Base-by-base conservation (phyloP, 2,797 vertebrate genomes). In the Microchirus variegatus region DNA sequence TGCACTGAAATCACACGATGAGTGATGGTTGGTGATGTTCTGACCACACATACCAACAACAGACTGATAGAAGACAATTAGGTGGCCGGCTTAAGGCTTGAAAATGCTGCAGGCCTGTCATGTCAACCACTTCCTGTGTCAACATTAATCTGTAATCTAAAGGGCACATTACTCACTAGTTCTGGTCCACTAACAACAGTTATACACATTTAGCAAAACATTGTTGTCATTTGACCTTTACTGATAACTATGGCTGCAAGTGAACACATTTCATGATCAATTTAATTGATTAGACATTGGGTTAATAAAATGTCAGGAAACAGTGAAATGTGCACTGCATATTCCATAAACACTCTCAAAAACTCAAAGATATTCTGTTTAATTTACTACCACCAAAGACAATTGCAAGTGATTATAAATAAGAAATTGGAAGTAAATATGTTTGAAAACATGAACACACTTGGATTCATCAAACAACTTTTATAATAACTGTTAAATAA, bases 71-170 rank as follows among this genome's bases (percentile, higher is more conserved):
- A 38, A 58, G 37, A 31, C 22, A 40, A 56, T 16, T 11, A 46
- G 22, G 2, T 10, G 16, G 38, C 15, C 10, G 0, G 16, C 22
- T 66, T 35, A 35, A 60, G 26, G 47, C 22, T 9, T 45, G 37
- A 26, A 51, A 68, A 41, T 43, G 51, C 18, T 64, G n/a, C 4
- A 1, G 11, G 45, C 8, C 14, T 57, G 18, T 15, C 56, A 8
- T 31, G 45, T 19, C 22, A 49, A 62, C 35, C 57, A 66, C 55
- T 54, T 79, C 15, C 2, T 66, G 16, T 35, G 6, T 49, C 14
- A 9, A 3, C n/a, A 35, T 54, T 67, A 52, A 11, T 14, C n/a
- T 40, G 9, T 44, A 18, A 50, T 51, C 47, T 26, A 59, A 58
- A 9, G 13, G 35, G 18, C 13, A 13, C 12, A 16, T 60, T 37